Conservation (phyloP, 23 tunicate species). For the Trididemnum miniatum region DNA sequence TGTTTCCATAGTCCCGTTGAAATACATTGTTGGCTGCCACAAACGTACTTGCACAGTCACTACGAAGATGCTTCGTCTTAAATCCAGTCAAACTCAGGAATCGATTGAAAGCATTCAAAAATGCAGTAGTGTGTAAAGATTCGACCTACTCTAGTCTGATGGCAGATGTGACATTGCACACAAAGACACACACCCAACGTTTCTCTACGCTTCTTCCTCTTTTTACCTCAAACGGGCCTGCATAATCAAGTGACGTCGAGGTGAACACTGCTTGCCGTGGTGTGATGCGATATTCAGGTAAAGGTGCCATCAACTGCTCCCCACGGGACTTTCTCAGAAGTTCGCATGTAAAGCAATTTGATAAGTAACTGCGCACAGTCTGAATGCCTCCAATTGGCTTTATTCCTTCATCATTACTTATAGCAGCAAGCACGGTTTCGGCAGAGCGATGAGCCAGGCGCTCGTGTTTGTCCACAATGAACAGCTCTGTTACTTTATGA, state of each 20-base stretch:
- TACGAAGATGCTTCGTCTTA: neutral
- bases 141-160: neutral
- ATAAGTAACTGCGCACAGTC: neutral
- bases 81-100: neutral
- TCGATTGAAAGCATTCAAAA: neutral
- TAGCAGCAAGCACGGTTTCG: neutral
- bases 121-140: neutral
- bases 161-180: neutral
- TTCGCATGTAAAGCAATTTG: neutral
- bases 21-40: neutral
- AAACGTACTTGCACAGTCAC: neutral
- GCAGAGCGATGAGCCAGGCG: slow-evolving; percentile 9
- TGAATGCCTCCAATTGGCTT: neutral
- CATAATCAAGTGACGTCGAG: neutral
- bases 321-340: neutral
- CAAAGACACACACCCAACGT: neutral
- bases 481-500: neutral
- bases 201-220: slow-evolving; percentile 8
- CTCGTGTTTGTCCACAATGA: slow-evolving; percentile 5
- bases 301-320: slow-evolving; percentile 2
- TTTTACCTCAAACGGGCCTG: slow-evolving; percentile 8
- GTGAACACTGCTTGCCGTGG: neutral
- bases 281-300: slow-evolving; percentile 1
- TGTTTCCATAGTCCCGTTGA: neutral
- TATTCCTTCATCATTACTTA: neutral